Evolutionary conservation across 64 coral and sea anemone genomes (phyloP).

Genomic region (Stylophora pistillata): DNA sequence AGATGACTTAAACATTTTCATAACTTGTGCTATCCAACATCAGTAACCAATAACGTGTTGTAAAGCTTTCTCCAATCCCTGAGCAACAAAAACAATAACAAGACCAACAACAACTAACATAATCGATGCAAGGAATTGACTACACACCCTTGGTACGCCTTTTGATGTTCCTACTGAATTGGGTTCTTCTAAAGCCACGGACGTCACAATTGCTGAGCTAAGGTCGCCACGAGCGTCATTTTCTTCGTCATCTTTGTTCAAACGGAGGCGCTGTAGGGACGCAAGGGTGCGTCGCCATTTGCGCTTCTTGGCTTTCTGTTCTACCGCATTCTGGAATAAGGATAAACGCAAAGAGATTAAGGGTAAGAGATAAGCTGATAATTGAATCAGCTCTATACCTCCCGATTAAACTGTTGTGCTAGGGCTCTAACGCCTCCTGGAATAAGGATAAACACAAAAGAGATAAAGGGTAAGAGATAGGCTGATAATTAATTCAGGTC

Average conservation of each 20-base stretch:
- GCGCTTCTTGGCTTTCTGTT: constrained; percentile 65
- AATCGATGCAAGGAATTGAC: neutral
- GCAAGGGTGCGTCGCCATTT: constrained; percentile 63
- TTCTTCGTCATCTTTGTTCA: constrained; percentile 84
- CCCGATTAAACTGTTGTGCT: too few relatives aligned
- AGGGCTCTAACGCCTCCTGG: constrained; percentile 32
- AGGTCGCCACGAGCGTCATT: constrained; percentile 79
- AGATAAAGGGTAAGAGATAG: too few relatives aligned
- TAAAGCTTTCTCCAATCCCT: too few relatives aligned
- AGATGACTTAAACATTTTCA: too few relatives aligned
- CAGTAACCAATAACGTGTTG: too few relatives aligned
- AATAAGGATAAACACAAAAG: neutral
- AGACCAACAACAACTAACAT: neutral
- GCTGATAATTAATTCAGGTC: too few relatives aligned
- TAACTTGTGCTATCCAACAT: too few relatives aligned
- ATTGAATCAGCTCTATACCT: too few relatives aligned
- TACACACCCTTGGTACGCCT: constrained; percentile 6
- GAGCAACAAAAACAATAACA: neutral
- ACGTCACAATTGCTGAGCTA: constrained; percentile 78
- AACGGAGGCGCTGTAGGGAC: constrained; percentile 65
- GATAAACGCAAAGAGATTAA: too few relatives aligned
- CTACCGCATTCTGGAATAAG: constrained; percentile 39
- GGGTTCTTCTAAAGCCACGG: constrained; percentile 16
- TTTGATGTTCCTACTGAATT: neutral
- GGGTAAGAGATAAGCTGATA: too few relatives aligned